Conservation (phyloP, 2,797 vertebrate species). For the Todus mexicanus region DNA sequence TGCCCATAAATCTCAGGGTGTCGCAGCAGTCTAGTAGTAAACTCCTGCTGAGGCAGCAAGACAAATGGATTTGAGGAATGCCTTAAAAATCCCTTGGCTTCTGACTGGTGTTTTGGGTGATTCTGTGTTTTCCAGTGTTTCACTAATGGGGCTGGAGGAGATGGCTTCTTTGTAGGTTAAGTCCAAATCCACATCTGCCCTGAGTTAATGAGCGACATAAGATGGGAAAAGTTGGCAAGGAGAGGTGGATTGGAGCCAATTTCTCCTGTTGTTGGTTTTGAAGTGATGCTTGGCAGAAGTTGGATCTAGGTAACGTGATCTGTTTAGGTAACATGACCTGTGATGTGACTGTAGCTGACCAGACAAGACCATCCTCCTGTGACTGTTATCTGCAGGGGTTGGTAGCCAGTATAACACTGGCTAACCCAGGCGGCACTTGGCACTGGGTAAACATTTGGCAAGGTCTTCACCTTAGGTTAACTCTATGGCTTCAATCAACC, state of each 20-base stretch:
- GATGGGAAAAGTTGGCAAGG: neutral
- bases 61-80: neutral
- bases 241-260: neutral
- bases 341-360: neutral
- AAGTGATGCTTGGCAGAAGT: neutral
- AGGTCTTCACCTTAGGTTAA: neutral
- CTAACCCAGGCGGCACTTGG: neutral
- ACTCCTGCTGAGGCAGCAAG: neutral
- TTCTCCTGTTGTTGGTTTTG: neutral
- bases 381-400: neutral
- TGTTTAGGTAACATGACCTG: neutral
- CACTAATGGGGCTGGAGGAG: neutral
- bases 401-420: neutral
- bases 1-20: neutral
- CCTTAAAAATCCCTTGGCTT: neutral
- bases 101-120: neutral
- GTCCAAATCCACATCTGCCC: neutral
- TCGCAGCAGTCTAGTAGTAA: neutral
- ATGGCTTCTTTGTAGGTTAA: neutral
- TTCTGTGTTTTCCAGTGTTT: constrained; percentile 1
- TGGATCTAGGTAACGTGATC: neutral
- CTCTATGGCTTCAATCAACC: neutral
- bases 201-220: neutral
- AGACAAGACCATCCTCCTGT: neutral
- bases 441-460: neutral